A percentile compares a stretch with the other conserved stretches of the same genome.
phyloP scores from a whole-genome alignment of 2,797 vertebrate genomes.

The Poeciliopsis turneri region DNA sequence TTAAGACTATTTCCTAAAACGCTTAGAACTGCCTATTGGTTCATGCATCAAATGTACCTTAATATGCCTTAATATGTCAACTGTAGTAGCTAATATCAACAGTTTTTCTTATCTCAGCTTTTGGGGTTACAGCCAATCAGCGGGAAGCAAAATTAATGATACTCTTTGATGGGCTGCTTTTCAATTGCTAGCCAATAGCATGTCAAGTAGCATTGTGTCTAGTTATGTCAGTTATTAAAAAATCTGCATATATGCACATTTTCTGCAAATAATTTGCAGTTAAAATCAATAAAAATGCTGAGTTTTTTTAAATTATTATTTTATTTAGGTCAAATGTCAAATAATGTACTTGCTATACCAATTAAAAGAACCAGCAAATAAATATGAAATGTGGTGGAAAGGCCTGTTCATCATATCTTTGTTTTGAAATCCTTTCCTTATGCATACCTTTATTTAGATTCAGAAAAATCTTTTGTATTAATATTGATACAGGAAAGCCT shows the following conservation, averaged over 20 bases:
- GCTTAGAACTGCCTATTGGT: not conserved
- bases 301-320: no score
- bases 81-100: no score
- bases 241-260: no score
- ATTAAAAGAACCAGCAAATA: not conserved
- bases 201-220: no score
- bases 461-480: slow-evolving; percentile 29
- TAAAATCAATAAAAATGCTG: not conserved
- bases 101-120: no score
- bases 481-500: slow-evolving; percentile 36
- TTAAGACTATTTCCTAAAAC: not conserved
- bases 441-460: not conserved
- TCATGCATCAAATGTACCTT: not conserved
- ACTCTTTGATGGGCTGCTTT: no score
- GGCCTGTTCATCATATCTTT: not conserved
- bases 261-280: not conserved
- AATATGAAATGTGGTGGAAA: not conserved
- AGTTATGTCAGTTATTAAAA: no score
- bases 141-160: no score
- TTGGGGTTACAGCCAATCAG: no score
- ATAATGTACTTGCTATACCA: not conserved
- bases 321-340: not conserved
- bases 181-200: no score
- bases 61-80: not conserved
- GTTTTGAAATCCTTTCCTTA: not conserved